Percentiles rank a stretch among this genome's conserved stretches.
Evolutionary conservation across 2,113 vertebrate species (phyloP).

Genomic region (Coryphaenoides rupestris): DNA sequence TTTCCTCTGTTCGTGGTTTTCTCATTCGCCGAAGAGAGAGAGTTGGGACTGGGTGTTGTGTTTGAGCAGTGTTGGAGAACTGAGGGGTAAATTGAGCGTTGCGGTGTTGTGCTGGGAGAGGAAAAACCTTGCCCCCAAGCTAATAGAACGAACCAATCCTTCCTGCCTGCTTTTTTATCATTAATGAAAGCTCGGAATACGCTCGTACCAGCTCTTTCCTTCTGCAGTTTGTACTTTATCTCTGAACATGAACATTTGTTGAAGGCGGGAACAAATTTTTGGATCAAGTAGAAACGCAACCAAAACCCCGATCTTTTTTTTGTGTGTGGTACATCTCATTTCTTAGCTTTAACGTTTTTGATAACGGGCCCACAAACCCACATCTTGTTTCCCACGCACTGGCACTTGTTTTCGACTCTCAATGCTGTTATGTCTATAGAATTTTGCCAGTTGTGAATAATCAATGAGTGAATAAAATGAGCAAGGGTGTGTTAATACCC

Average conservation of each 20-base stretch:
- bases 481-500: not conserved
- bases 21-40: conserved; percentile 29
- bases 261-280: too few species aligned
- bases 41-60: conserved; percentile 38
- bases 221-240: conserved; percentile 91
- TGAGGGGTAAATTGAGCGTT: conserved; percentile 62
- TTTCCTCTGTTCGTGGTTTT: conserved; percentile 29
- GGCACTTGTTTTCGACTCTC: conserved; percentile 17
- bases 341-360: conserved; percentile 49
- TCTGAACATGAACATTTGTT: conserved; percentile 70
- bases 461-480: not conserved
- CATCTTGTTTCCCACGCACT: conserved; percentile 28
- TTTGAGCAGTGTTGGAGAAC: conserved; percentile 41
- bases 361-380: conserved; percentile 32
- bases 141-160: conserved; percentile 6
- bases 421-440: not conserved
- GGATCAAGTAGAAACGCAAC: conserved; percentile 40
- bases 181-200: conserved; percentile 72
- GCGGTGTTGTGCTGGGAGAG: conserved; percentile 54
- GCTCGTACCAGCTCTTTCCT: conserved; percentile 83
- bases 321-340: conserved; percentile 54
- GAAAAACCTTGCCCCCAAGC: conserved; percentile 49
- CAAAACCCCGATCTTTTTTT: conserved; percentile 62
- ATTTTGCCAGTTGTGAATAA: too few species aligned
- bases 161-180: conserved; percentile 69